Evolutionary conservation across 1,140 invertebrate genomes (phyloP).

Genomic region (Lineus longissimus): DNA sequence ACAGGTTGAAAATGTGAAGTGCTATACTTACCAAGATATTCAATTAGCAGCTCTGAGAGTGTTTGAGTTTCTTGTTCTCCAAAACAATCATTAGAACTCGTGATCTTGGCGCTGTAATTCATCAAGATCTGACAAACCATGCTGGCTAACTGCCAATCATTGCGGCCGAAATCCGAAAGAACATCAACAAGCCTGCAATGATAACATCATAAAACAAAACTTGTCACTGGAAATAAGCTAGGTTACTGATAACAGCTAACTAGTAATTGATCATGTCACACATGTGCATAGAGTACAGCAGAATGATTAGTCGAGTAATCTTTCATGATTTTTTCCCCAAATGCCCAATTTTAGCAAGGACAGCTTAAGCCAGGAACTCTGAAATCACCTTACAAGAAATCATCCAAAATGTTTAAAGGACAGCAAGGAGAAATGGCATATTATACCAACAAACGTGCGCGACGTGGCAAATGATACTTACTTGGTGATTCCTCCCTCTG

Average conservation of each 20-base stretch:
- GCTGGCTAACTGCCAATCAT: constrained; percentile 62
- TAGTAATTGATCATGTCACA: too few relatives aligned
- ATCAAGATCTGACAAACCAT: constrained; percentile 67
- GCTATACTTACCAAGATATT: constrained; percentile 40
- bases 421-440: too few relatives aligned
- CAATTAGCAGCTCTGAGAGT: constrained; percentile 41
- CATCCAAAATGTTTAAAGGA: too few relatives aligned
- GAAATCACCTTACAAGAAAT: too few relatives aligned
- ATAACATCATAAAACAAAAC: neutral
- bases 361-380: too few relatives aligned
- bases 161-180: constrained; percentile 57
- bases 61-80: constrained; percentile 40
- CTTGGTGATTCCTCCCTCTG: constrained; percentile 54
- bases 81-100: constrained; percentile 42
- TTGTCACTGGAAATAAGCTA: too few relatives aligned
- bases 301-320: too few relatives aligned
- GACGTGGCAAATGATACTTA: constrained; percentile 33
- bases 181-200: constrained; percentile 58
- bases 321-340: too few relatives aligned
- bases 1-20: neutral
- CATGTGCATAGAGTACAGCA: too few relatives aligned
- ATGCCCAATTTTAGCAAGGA: too few relatives aligned
- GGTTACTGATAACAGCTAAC: too few relatives aligned
- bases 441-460: too few relatives aligned
- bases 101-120: constrained; percentile 67